A percentile compares a stretch with the other conserved stretches of the same genome.
Evolutionary conservation across 2,888 invertebrate species (phyloP).

Genomic region (Ceraclea dissimilis): DNA sequence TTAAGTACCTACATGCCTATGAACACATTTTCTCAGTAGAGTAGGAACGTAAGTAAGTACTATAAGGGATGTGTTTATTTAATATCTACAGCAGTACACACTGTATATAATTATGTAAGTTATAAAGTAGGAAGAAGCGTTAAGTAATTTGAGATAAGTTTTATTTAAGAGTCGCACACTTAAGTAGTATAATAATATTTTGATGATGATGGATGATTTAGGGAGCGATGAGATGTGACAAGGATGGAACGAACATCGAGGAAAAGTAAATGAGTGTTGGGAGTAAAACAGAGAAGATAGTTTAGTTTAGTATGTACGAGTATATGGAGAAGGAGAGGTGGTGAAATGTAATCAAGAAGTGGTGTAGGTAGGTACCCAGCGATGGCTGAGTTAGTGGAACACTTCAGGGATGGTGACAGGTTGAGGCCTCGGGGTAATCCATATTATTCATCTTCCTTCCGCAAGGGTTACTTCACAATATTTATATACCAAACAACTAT

Average conservation of each 20-base stretch:
- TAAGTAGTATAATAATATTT: background rate
- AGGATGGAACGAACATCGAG: background rate
- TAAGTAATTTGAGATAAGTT: background rate
- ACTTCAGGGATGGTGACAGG: background rate
- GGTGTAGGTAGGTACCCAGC: background rate
- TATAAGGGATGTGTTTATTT: too few species aligned
- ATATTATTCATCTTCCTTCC: background rate
- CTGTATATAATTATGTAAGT: too few species aligned
- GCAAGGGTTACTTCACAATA: background rate
- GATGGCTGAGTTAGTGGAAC: background rate
- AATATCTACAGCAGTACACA: too few species aligned
- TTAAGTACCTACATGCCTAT: too few species aligned
- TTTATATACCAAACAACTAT: background rate
- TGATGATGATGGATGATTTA: conserved; percentile 1
- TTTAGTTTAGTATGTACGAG: background rate
- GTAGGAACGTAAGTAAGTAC: too few species aligned
- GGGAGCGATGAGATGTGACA: background rate
- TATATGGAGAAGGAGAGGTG: background rate
- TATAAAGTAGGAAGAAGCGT: background rate
- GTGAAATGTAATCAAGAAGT: background rate
- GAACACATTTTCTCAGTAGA: too few species aligned
- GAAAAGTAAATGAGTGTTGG: background rate
- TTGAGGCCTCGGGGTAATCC: conserved; percentile 1
- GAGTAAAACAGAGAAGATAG: too few species aligned
- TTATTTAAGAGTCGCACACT: background rate